Percentiles rank a stretch among this genome's conserved stretches.
Conservation (phyloP, 2,113 vertebrate species). For the Macrotis lagotis region DNA sequence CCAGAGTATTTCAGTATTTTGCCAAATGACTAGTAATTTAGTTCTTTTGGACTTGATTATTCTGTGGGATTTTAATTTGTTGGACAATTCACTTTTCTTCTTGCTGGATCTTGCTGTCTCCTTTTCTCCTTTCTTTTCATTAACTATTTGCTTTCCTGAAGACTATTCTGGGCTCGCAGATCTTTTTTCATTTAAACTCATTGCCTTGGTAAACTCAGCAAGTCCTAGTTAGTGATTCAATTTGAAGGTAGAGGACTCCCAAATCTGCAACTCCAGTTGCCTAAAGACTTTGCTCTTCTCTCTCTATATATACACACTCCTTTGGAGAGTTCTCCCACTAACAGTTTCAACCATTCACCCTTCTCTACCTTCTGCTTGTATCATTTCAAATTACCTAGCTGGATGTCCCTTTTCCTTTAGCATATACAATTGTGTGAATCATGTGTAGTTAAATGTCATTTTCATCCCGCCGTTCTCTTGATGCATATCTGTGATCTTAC, state of each 20-base stretch:
- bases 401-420: neutral
- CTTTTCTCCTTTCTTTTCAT: constrained; percentile 26
- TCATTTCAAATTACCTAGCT: constrained; percentile 18
- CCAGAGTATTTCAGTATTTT: constrained; percentile 48
- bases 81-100: constrained; percentile 52
- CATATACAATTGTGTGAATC: neutral
- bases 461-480: neutral
- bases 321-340: constrained; percentile 70
- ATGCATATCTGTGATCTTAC: neutral
- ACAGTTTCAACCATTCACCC: constrained; percentile 62
- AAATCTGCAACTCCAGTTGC: constrained; percentile 52
- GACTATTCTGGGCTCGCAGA: neutral
- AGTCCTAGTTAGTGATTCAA: constrained; percentile 55
- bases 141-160: neutral
- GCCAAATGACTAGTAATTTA: neutral
- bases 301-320: constrained; percentile 37
- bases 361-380: neutral
- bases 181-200: constrained; percentile 57
- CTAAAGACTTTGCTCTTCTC: constrained; percentile 62
- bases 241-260: constrained; percentile 59
- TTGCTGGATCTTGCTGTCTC: constrained; percentile 51
- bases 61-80: constrained; percentile 60
- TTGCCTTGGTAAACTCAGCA: constrained; percentile 50
- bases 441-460: neutral
- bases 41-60: constrained; percentile 38